phyloP scores from a whole-genome alignment of 2,888 invertebrate genomes.

The Scrobipalpa atriplicella region DNA sequence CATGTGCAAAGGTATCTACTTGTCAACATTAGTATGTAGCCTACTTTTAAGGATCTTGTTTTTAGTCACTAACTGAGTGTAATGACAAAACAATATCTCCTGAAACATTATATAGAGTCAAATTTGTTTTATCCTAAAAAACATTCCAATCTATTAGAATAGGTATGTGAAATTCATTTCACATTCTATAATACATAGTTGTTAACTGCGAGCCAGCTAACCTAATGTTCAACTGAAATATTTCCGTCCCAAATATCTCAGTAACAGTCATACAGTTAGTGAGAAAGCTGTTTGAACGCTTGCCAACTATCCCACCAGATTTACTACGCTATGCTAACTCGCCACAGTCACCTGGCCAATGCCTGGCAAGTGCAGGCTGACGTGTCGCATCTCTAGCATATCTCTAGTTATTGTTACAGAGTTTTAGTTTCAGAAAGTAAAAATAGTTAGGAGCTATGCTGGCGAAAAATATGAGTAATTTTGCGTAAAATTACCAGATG shows the following conservation, averaged over 20 bases:
- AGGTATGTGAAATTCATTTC: background rate
- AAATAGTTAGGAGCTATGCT: conserved; percentile 15
- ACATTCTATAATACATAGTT: background rate
- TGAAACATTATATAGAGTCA: too few species aligned
- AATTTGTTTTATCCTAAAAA: background rate
- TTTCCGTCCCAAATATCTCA: conserved; percentile 38
- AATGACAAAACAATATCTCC: too few species aligned
- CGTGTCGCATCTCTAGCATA: background rate
- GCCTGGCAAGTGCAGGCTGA: background rate
- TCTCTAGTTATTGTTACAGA: conserved; percentile 21
- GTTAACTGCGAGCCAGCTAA: background rate
- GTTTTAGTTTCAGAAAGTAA: conserved; percentile 12
- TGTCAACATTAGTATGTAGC: too few species aligned
- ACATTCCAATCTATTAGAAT: background rate
- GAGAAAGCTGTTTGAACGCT: conserved; percentile 33
- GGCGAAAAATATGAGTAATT: background rate
- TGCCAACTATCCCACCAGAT: conserved; percentile 28
- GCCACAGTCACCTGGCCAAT: background rate
- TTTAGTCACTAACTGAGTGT: too few species aligned
- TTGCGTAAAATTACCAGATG: background rate
- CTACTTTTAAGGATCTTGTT: too few species aligned
- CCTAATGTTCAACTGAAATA: conserved; percentile 11
- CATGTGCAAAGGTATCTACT: too few species aligned
- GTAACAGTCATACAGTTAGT: conserved; percentile 31
- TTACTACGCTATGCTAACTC: conserved; percentile 13